These are phyloP conservation scores for Cossypha caffra DNA, from an alignment of 2,797 vertebrate genomes.

Conservation along the genomic window DNA sequence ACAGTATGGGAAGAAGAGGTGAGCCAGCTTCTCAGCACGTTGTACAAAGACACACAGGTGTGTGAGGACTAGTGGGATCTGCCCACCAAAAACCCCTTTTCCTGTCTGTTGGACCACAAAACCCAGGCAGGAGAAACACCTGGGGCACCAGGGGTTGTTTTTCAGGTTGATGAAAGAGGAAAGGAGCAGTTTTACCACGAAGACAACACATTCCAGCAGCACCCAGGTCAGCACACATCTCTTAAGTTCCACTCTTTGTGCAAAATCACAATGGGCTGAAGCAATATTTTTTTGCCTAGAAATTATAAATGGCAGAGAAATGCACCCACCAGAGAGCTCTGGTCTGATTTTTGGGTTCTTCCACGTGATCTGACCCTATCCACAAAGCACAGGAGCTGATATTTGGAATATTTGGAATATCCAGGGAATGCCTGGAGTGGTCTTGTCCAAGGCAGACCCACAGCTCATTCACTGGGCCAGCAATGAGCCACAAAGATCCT, in stretches of 20 bases:
- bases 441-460: neutral
- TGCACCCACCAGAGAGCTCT: neutral
- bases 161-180: slow-evolving; percentile 5
- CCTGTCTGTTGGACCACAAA: slow-evolving; percentile 73
- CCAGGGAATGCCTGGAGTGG: neutral
- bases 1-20: slow-evolving; percentile 19
- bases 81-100: slow-evolving; percentile 1
- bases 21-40: slow-evolving; percentile 3
- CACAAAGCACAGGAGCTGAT: neutral
- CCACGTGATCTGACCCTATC: fast-evolving
- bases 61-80: neutral
- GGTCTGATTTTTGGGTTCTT: neutral
- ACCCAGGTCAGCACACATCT: neutral
- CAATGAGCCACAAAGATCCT: neutral
- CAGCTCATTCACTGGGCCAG: neutral
- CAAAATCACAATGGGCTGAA: neutral
- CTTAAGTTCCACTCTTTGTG: fast-evolving
- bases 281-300: neutral
- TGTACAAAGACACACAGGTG: neutral
- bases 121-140: slow-evolving; percentile 42
- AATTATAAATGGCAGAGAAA: neutral
- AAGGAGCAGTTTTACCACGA: neutral
- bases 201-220: neutral
- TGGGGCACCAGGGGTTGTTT: slow-evolving; percentile 4
- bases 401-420: neutral